phyloP scores from a whole-genome alignment of 2,888 invertebrate species.

The Polymixis lichenea region DNA sequence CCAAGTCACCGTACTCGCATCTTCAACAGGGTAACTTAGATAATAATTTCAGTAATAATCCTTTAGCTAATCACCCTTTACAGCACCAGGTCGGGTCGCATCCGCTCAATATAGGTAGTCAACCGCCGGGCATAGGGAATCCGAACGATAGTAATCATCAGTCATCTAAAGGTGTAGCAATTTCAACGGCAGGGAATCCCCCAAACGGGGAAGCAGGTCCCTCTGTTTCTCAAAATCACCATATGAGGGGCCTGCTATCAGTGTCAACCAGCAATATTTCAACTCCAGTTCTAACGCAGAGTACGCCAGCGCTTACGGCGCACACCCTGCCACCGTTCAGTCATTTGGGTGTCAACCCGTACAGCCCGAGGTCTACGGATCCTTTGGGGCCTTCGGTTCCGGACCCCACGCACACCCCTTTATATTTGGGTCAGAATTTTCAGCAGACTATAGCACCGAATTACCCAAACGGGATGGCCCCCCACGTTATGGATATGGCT shows the following conservation, averaged over 20 bases:
- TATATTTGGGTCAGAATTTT: constrained; percentile 91
- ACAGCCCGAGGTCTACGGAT: constrained; percentile 91
- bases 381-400: constrained; percentile 91
- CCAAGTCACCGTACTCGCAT: constrained; percentile 89
- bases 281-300: constrained; percentile 90
- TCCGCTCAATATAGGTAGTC: constrained; percentile 91
- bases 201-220: constrained; percentile 99
- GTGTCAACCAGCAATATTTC: constrained; percentile 93
- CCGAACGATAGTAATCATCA: constrained; percentile 85
- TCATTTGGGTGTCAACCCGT: constrained; percentile 91
- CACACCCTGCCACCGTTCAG: constrained; percentile 91
- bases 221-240: constrained; percentile 96
- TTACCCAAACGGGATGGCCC: constrained; percentile 96
- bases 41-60: constrained; percentile 90
- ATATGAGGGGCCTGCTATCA: constrained; percentile 97
- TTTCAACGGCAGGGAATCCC: constrained; percentile 93
- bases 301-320: constrained; percentile 89
- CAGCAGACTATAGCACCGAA: constrained; percentile 91
- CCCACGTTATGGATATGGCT: constrained; percentile 95
- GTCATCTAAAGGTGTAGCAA: constrained; percentile 82
- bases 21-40: constrained; percentile 90
- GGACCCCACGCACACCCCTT: constrained; percentile 91
- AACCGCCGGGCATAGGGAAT: constrained; percentile 88
- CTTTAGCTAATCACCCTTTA: constrained; percentile 89
- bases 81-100: constrained; percentile 90